Base-by-base conservation (phyloP, 2,888 invertebrate species). In the Morpho helenor region DNA sequence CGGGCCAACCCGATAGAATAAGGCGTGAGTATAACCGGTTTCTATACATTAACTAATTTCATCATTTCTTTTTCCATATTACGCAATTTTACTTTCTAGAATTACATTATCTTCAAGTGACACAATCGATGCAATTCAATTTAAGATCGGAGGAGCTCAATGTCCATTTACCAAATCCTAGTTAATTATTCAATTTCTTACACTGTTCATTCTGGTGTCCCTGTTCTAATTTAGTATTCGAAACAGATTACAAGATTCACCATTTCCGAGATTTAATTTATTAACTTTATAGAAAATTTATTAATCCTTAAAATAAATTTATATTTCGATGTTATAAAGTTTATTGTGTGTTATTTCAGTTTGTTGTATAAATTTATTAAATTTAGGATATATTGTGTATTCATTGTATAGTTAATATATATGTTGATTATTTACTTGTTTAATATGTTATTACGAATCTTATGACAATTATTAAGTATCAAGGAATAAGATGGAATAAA, bases 401-500 rank as follows among this genome's bases (percentile, higher is more conserved):
- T 52, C 52, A 52, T 58, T 31, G 49, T 49, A 41, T 58, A 49
- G 49, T 44, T 31, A 53, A 47, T 47, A 39, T 39, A 47, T 53
- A 10, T 52, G 52, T 52, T 52, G 40, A 40, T 53, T 41, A 22
- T 46, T 54, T 60, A 31, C 53, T 60, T 57, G 31, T 49, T 31
- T 42, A 41, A 53, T 62, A 80, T 74, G 76, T 85, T 87, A 86
- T 73, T 54, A 54, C 54, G 76, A 86, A 85, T 88, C 89, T 88
- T 89, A 88, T 89, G 87, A 88, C 77, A 80, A 84, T 80, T 86
- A 87, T 84, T 80, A 83, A 79, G 76, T 80, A 73, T 71, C 79
- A 79, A 82, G 43, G 76, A 80, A 79, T 84, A 85, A 84, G 79
- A 79, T 75, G 81, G 80, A 87, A 83, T 89, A 85, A 43, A 86